Conservation (phyloP, 2,797 vertebrate genomes). For the Phrynocephalus forsythii region DNA sequence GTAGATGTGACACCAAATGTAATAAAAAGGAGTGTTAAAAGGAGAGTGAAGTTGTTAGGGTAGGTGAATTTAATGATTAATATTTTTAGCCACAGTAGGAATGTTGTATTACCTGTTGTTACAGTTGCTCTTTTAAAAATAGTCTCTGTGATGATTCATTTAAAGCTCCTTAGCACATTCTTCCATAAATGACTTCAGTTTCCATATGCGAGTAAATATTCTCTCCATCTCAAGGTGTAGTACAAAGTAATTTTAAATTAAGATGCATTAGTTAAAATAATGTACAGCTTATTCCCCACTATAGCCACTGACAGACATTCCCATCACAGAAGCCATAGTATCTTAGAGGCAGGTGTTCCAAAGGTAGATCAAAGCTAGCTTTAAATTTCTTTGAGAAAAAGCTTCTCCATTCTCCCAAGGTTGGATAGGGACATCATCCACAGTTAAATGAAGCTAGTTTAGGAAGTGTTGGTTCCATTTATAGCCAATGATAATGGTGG, state of each 20-base stretch:
- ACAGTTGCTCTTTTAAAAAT: slow-evolving; percentile 69
- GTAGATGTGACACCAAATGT: slow-evolving; percentile 59
- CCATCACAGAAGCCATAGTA: slow-evolving; percentile 48
- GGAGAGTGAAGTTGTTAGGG: slow-evolving; percentile 22
- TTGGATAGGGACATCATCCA: too few relatives aligned
- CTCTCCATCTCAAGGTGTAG: slow-evolving; percentile 7
- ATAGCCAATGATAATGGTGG: neutral
- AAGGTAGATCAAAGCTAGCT: neutral
- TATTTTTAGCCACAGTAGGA: slow-evolving; percentile 66
- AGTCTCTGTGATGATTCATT: slow-evolving; percentile 59
- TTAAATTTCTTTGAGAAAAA: neutral
- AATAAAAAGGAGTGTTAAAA: slow-evolving; percentile 53
- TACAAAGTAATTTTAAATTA: slow-evolving; percentile 6
- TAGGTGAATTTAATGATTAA: slow-evolving; percentile 57
- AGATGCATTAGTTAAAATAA: neutral
- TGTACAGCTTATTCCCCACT: neutral
- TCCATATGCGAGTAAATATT: slow-evolving; percentile 48
- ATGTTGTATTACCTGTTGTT: slow-evolving; percentile 65
- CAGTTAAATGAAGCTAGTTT: too few relatives aligned
- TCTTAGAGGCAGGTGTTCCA: neutral
- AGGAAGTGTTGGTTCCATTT: neutral
- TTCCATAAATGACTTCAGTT: slow-evolving; percentile 56
- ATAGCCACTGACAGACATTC: neutral
- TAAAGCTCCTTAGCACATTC: slow-evolving; percentile 50
- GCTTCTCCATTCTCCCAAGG: neutral